phyloP scores from a whole-genome alignment of 2,888 invertebrate genomes.

The Aproaerema taeniolella region DNA sequence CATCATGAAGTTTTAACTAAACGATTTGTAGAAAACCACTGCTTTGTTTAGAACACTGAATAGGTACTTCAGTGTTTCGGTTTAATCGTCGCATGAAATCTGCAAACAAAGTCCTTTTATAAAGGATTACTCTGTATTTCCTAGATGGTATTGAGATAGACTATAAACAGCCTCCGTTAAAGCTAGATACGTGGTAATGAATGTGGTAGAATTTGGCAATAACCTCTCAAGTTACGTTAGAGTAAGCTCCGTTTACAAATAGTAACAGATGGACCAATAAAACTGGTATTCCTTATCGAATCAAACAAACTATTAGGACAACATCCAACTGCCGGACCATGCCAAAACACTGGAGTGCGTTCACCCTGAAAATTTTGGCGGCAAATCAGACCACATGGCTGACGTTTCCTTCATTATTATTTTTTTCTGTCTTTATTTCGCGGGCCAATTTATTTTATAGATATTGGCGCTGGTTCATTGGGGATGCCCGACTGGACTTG shows the following conservation, averaged over 20 bases:
- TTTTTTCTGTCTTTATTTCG: slow-evolving; percentile 61
- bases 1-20: slow-evolving; percentile 5
- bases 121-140: no score
- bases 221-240: background rate
- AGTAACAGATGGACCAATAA: slow-evolving; percentile 28
- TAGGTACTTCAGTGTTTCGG: no score
- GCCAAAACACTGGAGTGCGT: slow-evolving; percentile 74
- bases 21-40: background rate
- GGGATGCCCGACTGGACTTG: slow-evolving; percentile 74
- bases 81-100: no score
- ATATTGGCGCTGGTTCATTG: slow-evolving; percentile 74
- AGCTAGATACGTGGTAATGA: background rate
- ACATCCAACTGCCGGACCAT: slow-evolving; percentile 55
- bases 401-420: slow-evolving; percentile 69
- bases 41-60: no score
- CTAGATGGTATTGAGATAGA: no score
- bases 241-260: slow-evolving; percentile 31
- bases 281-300: slow-evolving; percentile 53
- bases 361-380: slow-evolving; percentile 71
- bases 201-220: background rate
- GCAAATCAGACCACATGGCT: slow-evolving; percentile 48
- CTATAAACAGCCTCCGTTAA: no score
- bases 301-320: slow-evolving; percentile 67
- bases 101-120: no score
- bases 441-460: slow-evolving; percentile 75